Base-by-base conservation (phyloP, 2,888 invertebrate species). In the Mesorhabditis sp. region DNA sequence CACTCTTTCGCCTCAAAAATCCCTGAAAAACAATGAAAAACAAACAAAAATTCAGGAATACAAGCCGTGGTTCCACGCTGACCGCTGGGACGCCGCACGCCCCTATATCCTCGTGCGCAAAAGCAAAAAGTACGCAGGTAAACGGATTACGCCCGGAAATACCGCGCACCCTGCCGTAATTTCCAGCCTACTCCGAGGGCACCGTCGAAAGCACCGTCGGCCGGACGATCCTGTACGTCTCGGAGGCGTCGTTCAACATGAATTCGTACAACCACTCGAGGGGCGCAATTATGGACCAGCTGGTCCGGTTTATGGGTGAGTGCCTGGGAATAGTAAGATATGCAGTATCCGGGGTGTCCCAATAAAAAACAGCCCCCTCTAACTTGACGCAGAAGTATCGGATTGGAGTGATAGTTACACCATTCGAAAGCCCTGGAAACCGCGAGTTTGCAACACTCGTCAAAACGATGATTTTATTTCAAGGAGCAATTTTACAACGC, bases 21-120 rank as follows among this genome's bases (percentile, higher is more conserved):
- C n/a, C 44, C 10, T 43, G 43, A 7, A 65, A 10, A n/a, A 3
- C 44, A 4, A 65, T n/a, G 43, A 43, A 28, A 43, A 28, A 65
- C 44, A 0, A 6, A 7, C 7, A 4, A n/a, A 44, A 58, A 44
- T 67, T 45, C 70, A 80, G 72, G 79, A 77, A 43, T 83, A 82
- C 75, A 83, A 83, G 65, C 82, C 83, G 43, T 83, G 83, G 83
- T 84, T 84, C 70, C 82, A 83, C 66, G 81, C 82, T 0, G 83
- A 82, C 70, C 71, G 83, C 58, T 84, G 83, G 83, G 76, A 83
- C 65, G 72, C 74, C 50, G 80, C 74, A 5, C 73, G 75, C 44
- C 84, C 83, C 1, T 84, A 83, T 66, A 82, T 84, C 4, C 69
- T 83, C 45, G 82, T 83, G 6, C 50, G 82, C 45, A 83, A 83